Evolutionary conservation across 2,888 invertebrate species (phyloP).

Genomic region (Torymus aiolomorphi): DNA sequence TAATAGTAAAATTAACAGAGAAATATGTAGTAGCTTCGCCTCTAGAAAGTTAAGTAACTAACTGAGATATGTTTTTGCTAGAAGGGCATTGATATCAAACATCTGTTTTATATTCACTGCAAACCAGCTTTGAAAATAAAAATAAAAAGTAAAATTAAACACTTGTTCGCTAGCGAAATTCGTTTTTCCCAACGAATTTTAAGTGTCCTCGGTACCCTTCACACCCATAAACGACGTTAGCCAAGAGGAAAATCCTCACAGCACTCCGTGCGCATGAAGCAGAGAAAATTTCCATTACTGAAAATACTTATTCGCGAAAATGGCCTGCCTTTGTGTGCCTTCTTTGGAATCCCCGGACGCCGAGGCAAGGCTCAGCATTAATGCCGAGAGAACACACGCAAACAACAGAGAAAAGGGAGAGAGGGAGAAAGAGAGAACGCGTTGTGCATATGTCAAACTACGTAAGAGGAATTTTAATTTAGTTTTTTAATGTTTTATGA

Average conservation of each 20-base stretch:
- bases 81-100: no score
- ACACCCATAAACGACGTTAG: not conserved
- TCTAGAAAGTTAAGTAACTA: no score
- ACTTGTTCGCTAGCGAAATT: not conserved
- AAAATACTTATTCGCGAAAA: constrained; percentile 46
- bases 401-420: no score
- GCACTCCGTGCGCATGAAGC: constrained; percentile 10
- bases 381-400: constrained; percentile 9
- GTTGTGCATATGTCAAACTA: not conserved
- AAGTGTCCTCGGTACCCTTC: not conserved
- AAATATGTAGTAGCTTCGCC: no score
- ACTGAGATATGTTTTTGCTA: no score
- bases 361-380: not conserved
- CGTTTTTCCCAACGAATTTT: not conserved
- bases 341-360: constrained; percentile 22
- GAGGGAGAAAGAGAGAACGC: no score
- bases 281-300: constrained; percentile 36
- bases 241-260: constrained; percentile 14
- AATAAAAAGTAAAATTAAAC: not conserved
- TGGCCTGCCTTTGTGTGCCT: constrained; percentile 28
- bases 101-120: no score
- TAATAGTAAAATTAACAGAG: no score
- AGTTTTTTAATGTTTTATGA: constrained; percentile 8
- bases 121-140: no score
- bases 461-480: constrained; percentile 30